Evolutionary conservation across 2,113 vertebrate species (phyloP).

Genomic region (Myotis brandtii): DNA sequence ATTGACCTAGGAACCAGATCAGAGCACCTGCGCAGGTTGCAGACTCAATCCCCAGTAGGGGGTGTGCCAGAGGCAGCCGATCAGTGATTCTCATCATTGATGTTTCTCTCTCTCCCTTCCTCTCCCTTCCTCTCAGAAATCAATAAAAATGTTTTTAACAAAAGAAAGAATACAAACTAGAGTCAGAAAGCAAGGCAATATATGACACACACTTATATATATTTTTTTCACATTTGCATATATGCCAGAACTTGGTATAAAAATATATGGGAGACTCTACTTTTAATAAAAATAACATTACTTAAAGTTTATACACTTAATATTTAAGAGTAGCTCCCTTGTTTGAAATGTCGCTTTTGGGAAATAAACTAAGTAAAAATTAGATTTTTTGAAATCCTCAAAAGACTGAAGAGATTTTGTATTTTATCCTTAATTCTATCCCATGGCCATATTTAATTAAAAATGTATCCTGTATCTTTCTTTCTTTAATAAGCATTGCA

Average conservation of each 20-base stretch:
- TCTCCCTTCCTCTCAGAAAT: too few relatives aligned
- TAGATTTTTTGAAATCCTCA: neutral
- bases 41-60: too few relatives aligned
- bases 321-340: neutral
- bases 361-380: constrained; percentile 60
- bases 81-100: too few relatives aligned
- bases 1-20: too few relatives aligned
- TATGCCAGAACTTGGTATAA: neutral
- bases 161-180: neutral
- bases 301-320: constrained; percentile 54
- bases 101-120: too few relatives aligned
- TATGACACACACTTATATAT: neutral
- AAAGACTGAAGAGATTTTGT: constrained; percentile 22
- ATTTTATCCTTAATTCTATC: neutral
- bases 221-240: neutral
- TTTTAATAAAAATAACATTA: constrained; percentile 64
- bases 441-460: constrained; percentile 36
- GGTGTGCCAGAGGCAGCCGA: too few relatives aligned
- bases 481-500: constrained; percentile 24
- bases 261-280: neutral
- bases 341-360: constrained; percentile 34
- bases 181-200: neutral
- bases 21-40: too few relatives aligned
- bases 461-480: neutral
- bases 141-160: too few relatives aligned